Evolutionary conservation across 2,888 invertebrate species (phyloP).

Genomic region (Cyaniris semiargus): DNA sequence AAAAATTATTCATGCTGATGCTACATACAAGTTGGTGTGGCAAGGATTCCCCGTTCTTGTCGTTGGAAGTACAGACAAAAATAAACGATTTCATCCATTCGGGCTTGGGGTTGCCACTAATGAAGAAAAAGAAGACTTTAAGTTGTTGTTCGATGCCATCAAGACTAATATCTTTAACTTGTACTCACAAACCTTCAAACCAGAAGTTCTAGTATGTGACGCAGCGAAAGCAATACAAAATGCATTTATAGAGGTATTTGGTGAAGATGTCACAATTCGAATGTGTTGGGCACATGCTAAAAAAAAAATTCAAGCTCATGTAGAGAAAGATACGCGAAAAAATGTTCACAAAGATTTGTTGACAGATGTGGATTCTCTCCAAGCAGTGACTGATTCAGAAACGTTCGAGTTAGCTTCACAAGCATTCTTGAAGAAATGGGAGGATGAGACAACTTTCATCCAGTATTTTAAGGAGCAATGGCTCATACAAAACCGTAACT

Average conservation of each 20-base stretch:
- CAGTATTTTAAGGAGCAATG: conserved; percentile 38
- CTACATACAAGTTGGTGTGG: conserved; percentile 45
- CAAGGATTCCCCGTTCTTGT: conserved; percentile 45
- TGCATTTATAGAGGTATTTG: conserved; percentile 34
- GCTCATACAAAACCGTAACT: conserved; percentile 38
- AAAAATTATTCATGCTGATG: conserved; percentile 43
- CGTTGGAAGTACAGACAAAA: conserved; percentile 43
- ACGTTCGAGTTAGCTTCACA: conserved; percentile 44
- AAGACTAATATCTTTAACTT: conserved; percentile 37
- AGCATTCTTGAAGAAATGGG: conserved; percentile 42
- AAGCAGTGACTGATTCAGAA: conserved; percentile 41
- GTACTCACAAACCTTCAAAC: conserved; percentile 36
- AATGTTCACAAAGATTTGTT: conserved; percentile 39
- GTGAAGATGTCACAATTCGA: conserved; percentile 34
- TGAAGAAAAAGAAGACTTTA: conserved; percentile 40
- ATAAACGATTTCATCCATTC: conserved; percentile 42
- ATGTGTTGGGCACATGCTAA: conserved; percentile 47
- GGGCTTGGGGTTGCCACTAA: conserved; percentile 10
- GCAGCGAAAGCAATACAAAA: conserved; percentile 42
- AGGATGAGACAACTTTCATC: conserved; percentile 36
- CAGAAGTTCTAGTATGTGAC: conserved; percentile 40
- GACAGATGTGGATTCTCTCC: conserved; percentile 43
- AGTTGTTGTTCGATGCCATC: conserved; percentile 40
- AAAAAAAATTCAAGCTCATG: conserved; percentile 43
- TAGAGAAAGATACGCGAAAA: conserved; percentile 40